A percentile compares a stretch with the other conserved stretches of the same genome.
Conservation (phyloP, 53 echinoderm and acorn worm species). For the Zoroaster sp. region DNA sequence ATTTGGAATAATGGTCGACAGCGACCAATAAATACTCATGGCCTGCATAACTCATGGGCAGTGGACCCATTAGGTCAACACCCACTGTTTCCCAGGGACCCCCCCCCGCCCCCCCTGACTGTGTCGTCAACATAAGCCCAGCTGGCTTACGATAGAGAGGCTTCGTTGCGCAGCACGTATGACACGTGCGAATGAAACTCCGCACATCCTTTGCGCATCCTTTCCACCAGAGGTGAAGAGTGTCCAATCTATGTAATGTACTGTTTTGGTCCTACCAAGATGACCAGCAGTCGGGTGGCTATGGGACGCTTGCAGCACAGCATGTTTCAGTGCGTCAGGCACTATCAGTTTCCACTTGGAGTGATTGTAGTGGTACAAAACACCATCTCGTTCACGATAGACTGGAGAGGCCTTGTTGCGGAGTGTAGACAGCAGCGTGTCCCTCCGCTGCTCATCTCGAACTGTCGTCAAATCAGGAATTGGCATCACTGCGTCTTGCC, state of each 20-base stretch:
- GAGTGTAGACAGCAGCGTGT: neutral
- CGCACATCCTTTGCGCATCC: neutral
- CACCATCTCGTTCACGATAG: neutral
- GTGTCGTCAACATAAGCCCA: slow-evolving; percentile 28
- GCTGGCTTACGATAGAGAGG: slow-evolving; percentile 29
- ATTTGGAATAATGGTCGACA: slow-evolving; percentile 43
- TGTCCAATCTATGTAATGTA: neutral
- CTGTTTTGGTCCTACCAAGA: slow-evolving; percentile 14
- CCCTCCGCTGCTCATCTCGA: neutral
- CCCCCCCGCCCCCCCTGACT: no score
- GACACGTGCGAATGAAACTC: neutral
- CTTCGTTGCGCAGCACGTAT: slow-evolving; percentile 26
- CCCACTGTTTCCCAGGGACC: slow-evolving; percentile 30
- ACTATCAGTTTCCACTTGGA: neutral
- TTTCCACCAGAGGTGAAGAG: neutral
- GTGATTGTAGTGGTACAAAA: neutral
- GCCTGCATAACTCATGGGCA: neutral
- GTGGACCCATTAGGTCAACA: slow-evolving; percentile 9
- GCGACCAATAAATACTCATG: slow-evolving; percentile 40
- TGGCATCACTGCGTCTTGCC: neutral
- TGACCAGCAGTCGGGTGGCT: slow-evolving; percentile 15
- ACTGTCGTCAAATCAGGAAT: no score
- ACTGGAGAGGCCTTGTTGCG: neutral
- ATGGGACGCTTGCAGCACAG: slow-evolving; percentile 7
- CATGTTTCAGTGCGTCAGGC: neutral